These are phyloP conservation scores for Lepeophtheirus nordmannii DNA, from an alignment of 2,888 invertebrate species.

Conservation along the genomic window DNA sequence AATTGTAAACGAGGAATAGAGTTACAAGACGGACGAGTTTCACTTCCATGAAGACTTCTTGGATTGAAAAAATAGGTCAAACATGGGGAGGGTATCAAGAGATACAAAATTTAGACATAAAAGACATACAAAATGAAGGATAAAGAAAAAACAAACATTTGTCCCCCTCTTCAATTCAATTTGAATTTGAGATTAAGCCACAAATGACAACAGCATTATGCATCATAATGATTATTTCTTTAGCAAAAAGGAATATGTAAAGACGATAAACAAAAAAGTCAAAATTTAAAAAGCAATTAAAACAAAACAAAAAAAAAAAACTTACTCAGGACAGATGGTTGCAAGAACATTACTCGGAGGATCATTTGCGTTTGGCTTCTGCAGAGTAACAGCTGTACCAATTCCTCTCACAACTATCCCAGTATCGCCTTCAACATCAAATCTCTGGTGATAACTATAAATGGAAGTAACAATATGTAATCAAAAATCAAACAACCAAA, in stretches of 20 bases:
- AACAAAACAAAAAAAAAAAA: not conserved
- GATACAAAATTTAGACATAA: not conserved
- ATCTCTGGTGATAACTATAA: conserved; percentile 66
- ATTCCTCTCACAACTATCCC: conserved; percentile 90
- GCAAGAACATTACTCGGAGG: not conserved
- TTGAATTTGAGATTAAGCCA: not conserved
- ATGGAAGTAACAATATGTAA: conserved; percentile 28
- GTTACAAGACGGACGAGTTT: not conserved
- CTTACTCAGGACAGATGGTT: not conserved
- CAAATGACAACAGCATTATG: not conserved
- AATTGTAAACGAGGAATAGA: conserved; percentile 1
- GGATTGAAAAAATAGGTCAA: no score
- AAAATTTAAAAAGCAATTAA: not conserved
- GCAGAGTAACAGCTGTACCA: conserved; percentile 65
- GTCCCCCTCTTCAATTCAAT: not conserved
- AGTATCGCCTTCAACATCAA: conserved; percentile 90
- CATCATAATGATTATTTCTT: not conserved
- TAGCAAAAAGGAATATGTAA: not conserved
- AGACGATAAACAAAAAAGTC: not conserved
- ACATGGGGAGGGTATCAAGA: no score
- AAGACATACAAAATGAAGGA: not conserved
- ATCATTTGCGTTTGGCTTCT: conserved; percentile 1
- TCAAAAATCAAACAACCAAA: not conserved
- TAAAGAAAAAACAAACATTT: not conserved
- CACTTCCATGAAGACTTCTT: not conserved